Evolutionary conservation across 2,113 vertebrate genomes (phyloP).

Genomic region (Paramisgurnus dabryanus): DNA sequence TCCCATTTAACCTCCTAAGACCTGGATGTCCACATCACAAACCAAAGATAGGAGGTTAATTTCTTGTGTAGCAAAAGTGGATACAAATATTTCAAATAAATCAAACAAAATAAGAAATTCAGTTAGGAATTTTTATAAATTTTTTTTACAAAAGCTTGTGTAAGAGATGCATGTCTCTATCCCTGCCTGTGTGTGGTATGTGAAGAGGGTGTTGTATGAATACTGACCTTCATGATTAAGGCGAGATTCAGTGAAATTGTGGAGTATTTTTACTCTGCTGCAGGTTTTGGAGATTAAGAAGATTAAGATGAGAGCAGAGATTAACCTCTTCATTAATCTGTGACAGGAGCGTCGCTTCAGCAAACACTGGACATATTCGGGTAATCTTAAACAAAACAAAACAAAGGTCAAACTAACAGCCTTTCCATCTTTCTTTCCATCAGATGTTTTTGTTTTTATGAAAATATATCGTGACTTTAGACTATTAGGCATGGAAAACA

Average conservation of each 20-base stretch:
- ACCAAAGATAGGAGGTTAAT: too few relatives aligned
- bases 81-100: too few relatives aligned
- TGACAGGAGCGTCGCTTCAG: not conserved
- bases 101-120: not conserved
- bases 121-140: too few relatives aligned
- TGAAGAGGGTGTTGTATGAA: not conserved
- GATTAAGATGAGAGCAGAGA: conserved; percentile 28
- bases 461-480: not conserved
- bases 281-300: conserved; percentile 23
- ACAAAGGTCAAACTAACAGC: not conserved
- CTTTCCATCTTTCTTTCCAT: not conserved
- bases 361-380: conserved; percentile 7
- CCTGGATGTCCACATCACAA: too few relatives aligned
- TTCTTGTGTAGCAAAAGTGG: too few relatives aligned
- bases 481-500: not conserved
- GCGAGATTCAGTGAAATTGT: conserved; percentile 23
- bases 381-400: not conserved
- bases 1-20: too few relatives aligned
- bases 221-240: conserved; percentile 31
- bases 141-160: too few relatives aligned
- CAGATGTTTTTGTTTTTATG: not conserved
- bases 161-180: not conserved
- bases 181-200: not conserved
- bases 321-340: conserved; percentile 31
- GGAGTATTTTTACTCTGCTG: conserved; percentile 15